Evolutionary conservation across 2,113 vertebrate species (phyloP).

Genomic region (Drymodes brunneopygia): DNA sequence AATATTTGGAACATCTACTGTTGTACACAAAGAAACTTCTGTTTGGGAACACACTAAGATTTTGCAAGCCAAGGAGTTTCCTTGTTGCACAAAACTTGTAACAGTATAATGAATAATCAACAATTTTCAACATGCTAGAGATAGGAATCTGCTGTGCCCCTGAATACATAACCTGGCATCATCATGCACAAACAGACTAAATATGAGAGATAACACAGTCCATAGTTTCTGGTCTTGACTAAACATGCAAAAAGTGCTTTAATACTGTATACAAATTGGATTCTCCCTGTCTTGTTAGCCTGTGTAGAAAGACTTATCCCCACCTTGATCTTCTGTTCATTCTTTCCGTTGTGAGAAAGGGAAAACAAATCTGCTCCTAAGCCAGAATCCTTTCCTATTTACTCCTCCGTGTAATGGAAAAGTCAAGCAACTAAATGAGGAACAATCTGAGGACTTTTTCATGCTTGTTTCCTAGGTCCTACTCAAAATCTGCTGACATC

Average conservation of each 20-base stretch:
- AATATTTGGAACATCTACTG: conserved; percentile 50
- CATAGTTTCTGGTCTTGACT: conserved; percentile 23
- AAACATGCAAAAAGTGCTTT: conserved; percentile 23
- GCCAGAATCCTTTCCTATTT: neutral
- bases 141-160: conserved; percentile 10
- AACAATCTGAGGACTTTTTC: neutral
- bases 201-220: neutral
- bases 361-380: neutral
- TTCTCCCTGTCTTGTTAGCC: neutral
- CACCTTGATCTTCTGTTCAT: neutral
- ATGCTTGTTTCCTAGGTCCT: neutral
- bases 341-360: neutral
- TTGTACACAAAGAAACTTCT: conserved; percentile 52
- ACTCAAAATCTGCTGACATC: neutral
- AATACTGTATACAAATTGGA: neutral
- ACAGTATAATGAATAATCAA: conserved; percentile 42
- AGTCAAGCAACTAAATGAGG: neutral
- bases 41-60: conserved; percentile 34
- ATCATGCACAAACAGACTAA: conserved; percentile 7
- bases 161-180: conserved; percentile 24
- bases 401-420: neutral
- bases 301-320: neutral
- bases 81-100: conserved; percentile 56
- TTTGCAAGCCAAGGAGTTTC: conserved; percentile 41
- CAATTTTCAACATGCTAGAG: conserved; percentile 44